Evolutionary conservation across 2,888 invertebrate species (phyloP), one percentile per base, ranked within the genome.

Genomic region (Salpingus planirostris): DNA sequence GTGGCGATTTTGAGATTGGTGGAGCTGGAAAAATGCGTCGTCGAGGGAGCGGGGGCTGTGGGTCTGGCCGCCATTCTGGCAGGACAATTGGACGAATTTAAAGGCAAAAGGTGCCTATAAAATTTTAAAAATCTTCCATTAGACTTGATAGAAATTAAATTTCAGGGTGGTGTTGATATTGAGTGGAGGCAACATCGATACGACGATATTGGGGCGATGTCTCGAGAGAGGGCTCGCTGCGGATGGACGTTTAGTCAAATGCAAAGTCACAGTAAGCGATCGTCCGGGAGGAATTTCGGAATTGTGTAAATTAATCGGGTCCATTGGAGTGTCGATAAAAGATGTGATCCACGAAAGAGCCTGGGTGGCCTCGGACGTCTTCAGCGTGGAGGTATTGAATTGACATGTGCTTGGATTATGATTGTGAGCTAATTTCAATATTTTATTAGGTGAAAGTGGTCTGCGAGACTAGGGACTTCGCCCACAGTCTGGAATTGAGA

Each of bases 311-410:
- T 65, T 85, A 22, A 71, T 92, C 30, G 73, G 80, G 0, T 72
- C 75, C 2, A 69, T 85, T 15, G 90, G 90, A 1, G 90, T 90
- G 8, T 85, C 85, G 21, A 89, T 96, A 43, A 96, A 95, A 63
- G 95, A 95, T 57, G 91, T 96, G 36, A 84, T 90, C 65, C 95
- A 96, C 60, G 95, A 96, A 59, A 73, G 95, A 31, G 93, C 95
- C 2, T 95, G 93, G 93, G 76, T 95, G 8, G 80, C 79, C 36
- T 78, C 80, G 2, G 93, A 96, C 59, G 84, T 96, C 27, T 92
- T 91, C 59, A 77, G 78, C 46, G 81, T 81, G 11, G 74, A 78
- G 59, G 76, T 73, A 54, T 48, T 23, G 5, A 23, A n/a, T 7
- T 18, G 18, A 18, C 18, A 18, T 6, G 18, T 18, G 18, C 18